These are phyloP conservation scores for Phrynocephalus forsythii DNA, from an alignment of 2,797 vertebrate genomes.

Conservation along the genomic window DNA sequence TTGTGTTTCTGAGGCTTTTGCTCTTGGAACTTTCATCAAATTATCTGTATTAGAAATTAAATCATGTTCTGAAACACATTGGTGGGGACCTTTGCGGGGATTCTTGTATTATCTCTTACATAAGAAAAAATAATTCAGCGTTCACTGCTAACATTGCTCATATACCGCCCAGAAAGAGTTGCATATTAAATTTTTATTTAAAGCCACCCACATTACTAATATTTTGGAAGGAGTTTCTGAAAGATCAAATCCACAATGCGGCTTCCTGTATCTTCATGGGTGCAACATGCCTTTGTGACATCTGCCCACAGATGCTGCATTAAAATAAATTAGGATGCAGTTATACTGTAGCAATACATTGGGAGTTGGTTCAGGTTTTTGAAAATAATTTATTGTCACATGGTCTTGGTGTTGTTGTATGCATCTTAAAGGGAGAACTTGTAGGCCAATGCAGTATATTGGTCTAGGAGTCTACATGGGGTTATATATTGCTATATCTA, in stretches of 20 bases:
- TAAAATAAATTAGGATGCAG: too few species aligned
- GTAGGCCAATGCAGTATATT: too few species aligned
- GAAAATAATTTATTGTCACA: too few species aligned
- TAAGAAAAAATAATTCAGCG: conserved; percentile 44
- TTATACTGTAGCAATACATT: too few species aligned
- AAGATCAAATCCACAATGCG: neutral
- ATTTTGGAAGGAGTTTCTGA: neutral
- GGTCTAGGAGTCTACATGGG: too few species aligned
- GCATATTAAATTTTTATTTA: neutral
- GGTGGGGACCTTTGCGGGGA: conserved; percentile 15
- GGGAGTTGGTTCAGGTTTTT: too few species aligned
- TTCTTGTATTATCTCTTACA: conserved; percentile 39
- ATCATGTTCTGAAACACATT: conserved; percentile 20
- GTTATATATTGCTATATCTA: too few species aligned
- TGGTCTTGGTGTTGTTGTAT: too few species aligned
- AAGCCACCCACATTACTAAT: neutral
- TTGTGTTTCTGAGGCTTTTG: conserved; percentile 21
- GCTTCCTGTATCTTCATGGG: neutral
- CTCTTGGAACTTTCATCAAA: neutral
- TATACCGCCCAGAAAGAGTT: conserved; percentile 5
- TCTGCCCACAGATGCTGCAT: neutral
- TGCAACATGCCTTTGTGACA: neutral
- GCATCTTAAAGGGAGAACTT: too few species aligned
- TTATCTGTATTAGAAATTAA: conserved; percentile 39
- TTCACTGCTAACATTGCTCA: conserved; percentile 13